Conservation (phyloP, 2,113 vertebrate species). For the Oophaga pumilio region DNA sequence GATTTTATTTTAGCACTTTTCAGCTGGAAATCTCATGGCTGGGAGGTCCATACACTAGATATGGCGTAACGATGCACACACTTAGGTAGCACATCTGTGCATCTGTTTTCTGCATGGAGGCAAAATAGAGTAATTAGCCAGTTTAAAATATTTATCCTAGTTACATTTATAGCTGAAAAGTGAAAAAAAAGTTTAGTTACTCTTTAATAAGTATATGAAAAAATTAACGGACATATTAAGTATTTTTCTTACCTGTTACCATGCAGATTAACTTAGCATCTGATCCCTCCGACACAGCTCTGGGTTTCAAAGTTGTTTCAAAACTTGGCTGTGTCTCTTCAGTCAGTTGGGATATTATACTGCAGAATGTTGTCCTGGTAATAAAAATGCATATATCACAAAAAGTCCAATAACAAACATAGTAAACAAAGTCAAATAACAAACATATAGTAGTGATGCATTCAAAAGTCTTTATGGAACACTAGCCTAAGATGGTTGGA, state of each 20-base stretch:
- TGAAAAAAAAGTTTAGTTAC: too few relatives aligned
- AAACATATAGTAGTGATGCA: background rate
- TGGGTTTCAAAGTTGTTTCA: constrained; percentile 91
- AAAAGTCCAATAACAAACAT: background rate
- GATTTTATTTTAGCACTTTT: too few relatives aligned
- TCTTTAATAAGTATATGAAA: background rate
- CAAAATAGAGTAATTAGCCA: too few relatives aligned
- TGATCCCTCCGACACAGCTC: constrained; percentile 88
- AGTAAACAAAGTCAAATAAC: background rate
- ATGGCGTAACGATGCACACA: too few relatives aligned
- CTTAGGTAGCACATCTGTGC: too few relatives aligned
- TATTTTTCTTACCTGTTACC: constrained; percentile 83
- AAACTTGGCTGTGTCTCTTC: constrained; percentile 95
- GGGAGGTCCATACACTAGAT: too few relatives aligned
- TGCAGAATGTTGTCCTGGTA: constrained; percentile 94
- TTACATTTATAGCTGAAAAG: too few relatives aligned
- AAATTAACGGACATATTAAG: background rate
- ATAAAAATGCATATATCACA: constrained; percentile 53
- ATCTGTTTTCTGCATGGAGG: too few relatives aligned
- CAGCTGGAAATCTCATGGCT: too few relatives aligned
- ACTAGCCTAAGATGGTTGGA: too few relatives aligned
- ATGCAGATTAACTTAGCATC: constrained; percentile 94
- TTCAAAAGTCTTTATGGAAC: too few relatives aligned
- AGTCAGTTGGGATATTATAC: constrained; percentile 94
- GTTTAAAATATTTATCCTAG: too few relatives aligned